These are phyloP conservation scores for Tyto alba DNA, from an alignment of 2,113 vertebrate species.

Conservation along the genomic window DNA sequence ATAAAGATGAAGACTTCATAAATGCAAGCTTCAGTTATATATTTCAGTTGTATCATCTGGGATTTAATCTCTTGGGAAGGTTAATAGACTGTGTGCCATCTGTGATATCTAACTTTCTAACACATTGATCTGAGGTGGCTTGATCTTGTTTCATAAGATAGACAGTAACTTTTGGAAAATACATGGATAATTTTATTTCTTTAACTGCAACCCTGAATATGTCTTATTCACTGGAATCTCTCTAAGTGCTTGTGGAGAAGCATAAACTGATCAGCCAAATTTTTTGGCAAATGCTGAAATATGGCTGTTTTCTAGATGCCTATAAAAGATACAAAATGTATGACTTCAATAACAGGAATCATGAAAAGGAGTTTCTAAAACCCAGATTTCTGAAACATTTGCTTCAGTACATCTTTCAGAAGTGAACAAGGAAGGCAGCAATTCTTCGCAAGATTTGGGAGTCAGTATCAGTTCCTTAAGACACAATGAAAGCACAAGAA, in stretches of 20 bases:
- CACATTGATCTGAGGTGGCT: not conserved
- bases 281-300: not conserved
- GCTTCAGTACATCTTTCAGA: not conserved
- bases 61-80: conserved; percentile 25
- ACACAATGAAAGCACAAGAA: not conserved
- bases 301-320: not conserved
- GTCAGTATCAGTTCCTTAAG: not conserved
- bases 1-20: not conserved
- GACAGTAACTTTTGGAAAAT: not conserved
- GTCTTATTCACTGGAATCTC: not conserved
- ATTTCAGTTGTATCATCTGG: conserved; percentile 17
- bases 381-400: not conserved
- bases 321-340: not conserved
- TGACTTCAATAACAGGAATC: not conserved
- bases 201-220: not conserved
- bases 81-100: conserved; percentile 35
- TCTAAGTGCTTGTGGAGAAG: not conserved
- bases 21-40: not conserved
- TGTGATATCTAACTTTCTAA: conserved; percentile 22
- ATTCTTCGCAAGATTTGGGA: not conserved
- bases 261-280: not conserved
- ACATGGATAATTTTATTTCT: not conserved
- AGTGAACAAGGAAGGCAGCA: not conserved
- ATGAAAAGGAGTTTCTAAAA: not conserved
- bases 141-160: not conserved